Evolutionary conservation across 2,113 vertebrate species (phyloP), one percentile per base, ranked within the genome.

Genomic region (Rhizomys pruinosus): DNA sequence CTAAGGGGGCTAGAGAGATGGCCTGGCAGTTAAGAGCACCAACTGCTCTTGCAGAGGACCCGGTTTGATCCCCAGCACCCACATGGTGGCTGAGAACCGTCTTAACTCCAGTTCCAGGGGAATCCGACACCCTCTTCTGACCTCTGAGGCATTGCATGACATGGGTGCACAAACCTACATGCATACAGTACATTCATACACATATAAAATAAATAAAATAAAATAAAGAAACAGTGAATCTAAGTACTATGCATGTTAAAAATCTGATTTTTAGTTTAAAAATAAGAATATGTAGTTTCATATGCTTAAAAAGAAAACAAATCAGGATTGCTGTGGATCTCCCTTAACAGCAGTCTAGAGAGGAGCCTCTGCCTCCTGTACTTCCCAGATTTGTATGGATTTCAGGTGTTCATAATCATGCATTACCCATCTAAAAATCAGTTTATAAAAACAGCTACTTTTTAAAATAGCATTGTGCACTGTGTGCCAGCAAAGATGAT

Each of bases 391-490:
- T 59, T 44, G 25, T 71, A 4, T 12, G 73, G 34, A 44, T 29
- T 34, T 90, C 39, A 91, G 63, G 37, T 87, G 27, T n/a, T 71
- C 57, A 44, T 39, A 61, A 39, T 90, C 47, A 13, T 69, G 59
- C 23, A 25, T 39, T 87, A 52, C n/a, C 42, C 15, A 73, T 82
- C 39, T 20, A 90, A 91, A 78, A 82, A 91, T 74, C 68, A 79
- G 47, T 85, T 80, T 74, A 34, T 71, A 69, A 74, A 92, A 80
- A 71, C 37, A 78, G 79, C 73, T 81, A 34, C 78, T 71, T 78
- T 92, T 91, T 57, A 89, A 94, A 95, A 72, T 84, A 92, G 37
- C 55, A 15, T 27, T 52, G n/a, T 94, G 71, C 85, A 91, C 27
- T 77, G 68, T 85, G 61, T 87, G 77, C 92, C 47, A 55, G 77